These are phyloP conservation scores for Archips crataeganus DNA, from an alignment of 2,888 invertebrate species.

Conservation along the genomic window DNA sequence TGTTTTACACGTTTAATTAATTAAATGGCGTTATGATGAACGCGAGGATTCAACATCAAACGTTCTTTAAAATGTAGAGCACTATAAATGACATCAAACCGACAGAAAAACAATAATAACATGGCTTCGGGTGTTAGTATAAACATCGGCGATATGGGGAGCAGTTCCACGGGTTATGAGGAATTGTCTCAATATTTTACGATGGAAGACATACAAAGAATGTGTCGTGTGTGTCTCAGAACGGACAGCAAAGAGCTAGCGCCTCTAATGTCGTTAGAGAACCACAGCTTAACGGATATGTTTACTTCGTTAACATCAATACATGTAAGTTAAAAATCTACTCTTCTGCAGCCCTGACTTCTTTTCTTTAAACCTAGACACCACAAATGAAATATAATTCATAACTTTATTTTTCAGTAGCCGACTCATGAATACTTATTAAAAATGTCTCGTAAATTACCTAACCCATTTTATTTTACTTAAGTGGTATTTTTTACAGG, in stretches of 20 bases:
- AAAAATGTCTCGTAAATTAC: background rate
- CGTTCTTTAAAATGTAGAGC: background rate
- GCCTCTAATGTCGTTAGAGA: slow-evolving; percentile 62
- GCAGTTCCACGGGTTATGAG: slow-evolving; percentile 50
- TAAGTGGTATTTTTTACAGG: background rate
- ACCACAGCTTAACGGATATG: slow-evolving; percentile 65
- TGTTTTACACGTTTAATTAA: too few relatives aligned
- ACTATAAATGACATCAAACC: background rate
- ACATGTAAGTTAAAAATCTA: slow-evolving; percentile 58
- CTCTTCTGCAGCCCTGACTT: background rate
- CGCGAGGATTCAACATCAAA: background rate
- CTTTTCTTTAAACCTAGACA: background rate
- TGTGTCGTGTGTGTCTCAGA: slow-evolving; percentile 80
- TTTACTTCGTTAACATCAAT: slow-evolving; percentile 66
- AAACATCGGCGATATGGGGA: slow-evolving; percentile 8
- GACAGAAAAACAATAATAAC: background rate
- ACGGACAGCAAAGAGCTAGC: slow-evolving; percentile 61
- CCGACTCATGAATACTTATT: too few relatives aligned
- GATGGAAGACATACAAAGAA: slow-evolving; percentile 56
- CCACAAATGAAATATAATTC: too few relatives aligned
- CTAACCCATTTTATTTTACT: background rate
- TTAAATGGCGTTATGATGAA: background rate
- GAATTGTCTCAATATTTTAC: slow-evolving; percentile 12
- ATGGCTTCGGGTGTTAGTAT: background rate
- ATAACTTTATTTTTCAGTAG: too few relatives aligned